These are phyloP conservation scores for Pseudopipra pipra DNA, from an alignment of 2,113 vertebrate genomes.

Conservation along the genomic window DNA sequence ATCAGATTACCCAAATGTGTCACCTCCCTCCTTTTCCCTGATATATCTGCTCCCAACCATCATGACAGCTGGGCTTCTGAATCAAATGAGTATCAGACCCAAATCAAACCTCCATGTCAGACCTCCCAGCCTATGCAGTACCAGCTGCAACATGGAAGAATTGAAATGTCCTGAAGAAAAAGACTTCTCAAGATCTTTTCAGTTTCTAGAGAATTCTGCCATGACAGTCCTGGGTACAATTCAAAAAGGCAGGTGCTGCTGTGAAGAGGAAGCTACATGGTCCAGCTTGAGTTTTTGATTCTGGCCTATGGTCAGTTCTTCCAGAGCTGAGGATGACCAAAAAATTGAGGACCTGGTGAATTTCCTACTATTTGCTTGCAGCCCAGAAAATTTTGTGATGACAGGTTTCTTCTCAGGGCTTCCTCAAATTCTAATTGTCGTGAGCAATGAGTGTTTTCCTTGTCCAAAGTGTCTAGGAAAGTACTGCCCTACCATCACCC, in stretches of 20 bases:
- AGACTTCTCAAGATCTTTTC: neutral
- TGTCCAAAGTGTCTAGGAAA: neutral
- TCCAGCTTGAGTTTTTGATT: neutral
- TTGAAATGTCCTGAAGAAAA: neutral
- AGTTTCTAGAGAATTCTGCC: neutral
- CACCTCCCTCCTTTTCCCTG: neutral
- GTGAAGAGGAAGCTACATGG: neutral
- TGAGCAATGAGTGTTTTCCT: neutral
- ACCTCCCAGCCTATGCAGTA: neutral
- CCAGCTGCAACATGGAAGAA: neutral
- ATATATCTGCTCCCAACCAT: neutral
- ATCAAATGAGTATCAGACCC: neutral
- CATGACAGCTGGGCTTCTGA: neutral
- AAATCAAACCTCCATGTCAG: neutral
- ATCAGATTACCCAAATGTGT: neutral
- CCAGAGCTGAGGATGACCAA: neutral
- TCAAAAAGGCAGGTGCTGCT: neutral
- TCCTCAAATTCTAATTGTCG: neutral
- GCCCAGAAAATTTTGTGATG: neutral
- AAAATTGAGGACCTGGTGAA: neutral
- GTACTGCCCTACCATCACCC: neutral
- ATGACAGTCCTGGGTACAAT: rapidly evolving
- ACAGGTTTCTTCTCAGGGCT: neutral
- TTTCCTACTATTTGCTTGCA: neutral
- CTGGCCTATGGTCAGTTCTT: neutral